Conservation (phyloP, 2,797 vertebrate species). For the Paedocypris micromegethes region DNA sequence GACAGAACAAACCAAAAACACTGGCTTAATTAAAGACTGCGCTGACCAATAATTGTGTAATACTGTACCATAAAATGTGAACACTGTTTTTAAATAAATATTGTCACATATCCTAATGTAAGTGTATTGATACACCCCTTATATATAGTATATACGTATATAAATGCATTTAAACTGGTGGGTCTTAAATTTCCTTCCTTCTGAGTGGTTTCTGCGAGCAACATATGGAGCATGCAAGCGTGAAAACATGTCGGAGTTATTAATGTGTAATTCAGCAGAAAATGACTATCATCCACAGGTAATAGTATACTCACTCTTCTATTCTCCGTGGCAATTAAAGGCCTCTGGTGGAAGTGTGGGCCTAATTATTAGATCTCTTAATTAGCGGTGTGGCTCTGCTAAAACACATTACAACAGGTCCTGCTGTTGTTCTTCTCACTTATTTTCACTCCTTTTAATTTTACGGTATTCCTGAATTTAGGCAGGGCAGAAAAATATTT, state of each 20-base stretch:
- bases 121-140: too few species aligned
- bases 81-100: too few species aligned
- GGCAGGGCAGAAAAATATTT: too few species aligned
- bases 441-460: not conserved
- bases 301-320: slow-evolving; percentile 34
- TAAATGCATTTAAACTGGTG: too few species aligned
- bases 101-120: too few species aligned
- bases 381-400: slow-evolving; percentile 33
- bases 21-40: too few species aligned
- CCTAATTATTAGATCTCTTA: slow-evolving; percentile 27
- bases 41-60: too few species aligned
- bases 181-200: not conserved
- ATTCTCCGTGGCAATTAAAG: slow-evolving; percentile 37
- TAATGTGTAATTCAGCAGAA: slow-evolving; percentile 44
- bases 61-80: too few species aligned
- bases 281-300: slow-evolving; percentile 42
- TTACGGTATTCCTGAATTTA: too few species aligned
- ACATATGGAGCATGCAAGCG: slow-evolving; percentile 11
- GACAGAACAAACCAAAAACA: too few species aligned
- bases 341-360: slow-evolving; percentile 36
- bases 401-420: slow-evolving; percentile 26
- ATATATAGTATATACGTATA: too few species aligned
- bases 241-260: slow-evolving; percentile 26
- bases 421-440: slow-evolving; percentile 25
- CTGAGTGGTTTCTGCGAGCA: not conserved